phyloP scores from a whole-genome alignment of 2,797 vertebrate species.

The Mycteria americana region DNA sequence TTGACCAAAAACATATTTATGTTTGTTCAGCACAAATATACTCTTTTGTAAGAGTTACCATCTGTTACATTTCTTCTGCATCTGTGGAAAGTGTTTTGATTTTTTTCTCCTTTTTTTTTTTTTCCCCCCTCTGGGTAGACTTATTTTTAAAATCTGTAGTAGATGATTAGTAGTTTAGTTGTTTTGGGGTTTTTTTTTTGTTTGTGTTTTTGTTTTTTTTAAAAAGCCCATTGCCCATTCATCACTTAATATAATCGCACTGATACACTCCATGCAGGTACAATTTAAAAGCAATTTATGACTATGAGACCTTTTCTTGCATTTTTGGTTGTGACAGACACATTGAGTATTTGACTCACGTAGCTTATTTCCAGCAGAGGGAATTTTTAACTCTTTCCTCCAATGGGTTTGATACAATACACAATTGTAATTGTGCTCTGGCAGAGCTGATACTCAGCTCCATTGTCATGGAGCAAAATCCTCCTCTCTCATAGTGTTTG shows the following conservation, averaged over 20 bases:
- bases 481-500: not conserved
- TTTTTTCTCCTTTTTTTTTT: not conserved
- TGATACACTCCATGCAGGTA: not conserved
- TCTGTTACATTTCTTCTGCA: slow-evolving; percentile 14
- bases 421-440: no score
- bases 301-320: not conserved
- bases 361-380: not conserved
- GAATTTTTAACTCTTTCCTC: not conserved
- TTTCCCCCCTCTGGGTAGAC: not conserved
- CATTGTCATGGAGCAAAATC: not conserved
- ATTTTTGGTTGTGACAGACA: not conserved
- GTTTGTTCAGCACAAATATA: not conserved
- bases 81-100: not conserved
- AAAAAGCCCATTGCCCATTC: not conserved
- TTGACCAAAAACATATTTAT: slow-evolving; percentile 10
- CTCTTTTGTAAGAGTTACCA: not conserved
- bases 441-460: not conserved
- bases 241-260: not conserved
- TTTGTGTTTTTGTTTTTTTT: no score
- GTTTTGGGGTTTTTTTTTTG: no score
- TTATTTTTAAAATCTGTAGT: not conserved
- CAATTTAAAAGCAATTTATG: not conserved
- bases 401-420: not conserved
- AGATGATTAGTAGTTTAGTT: not conserved
- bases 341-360: not conserved